These are phyloP conservation scores for Saccostrea echinata DNA, from an alignment of 1,140 invertebrate species.

Conservation along the genomic window DNA sequence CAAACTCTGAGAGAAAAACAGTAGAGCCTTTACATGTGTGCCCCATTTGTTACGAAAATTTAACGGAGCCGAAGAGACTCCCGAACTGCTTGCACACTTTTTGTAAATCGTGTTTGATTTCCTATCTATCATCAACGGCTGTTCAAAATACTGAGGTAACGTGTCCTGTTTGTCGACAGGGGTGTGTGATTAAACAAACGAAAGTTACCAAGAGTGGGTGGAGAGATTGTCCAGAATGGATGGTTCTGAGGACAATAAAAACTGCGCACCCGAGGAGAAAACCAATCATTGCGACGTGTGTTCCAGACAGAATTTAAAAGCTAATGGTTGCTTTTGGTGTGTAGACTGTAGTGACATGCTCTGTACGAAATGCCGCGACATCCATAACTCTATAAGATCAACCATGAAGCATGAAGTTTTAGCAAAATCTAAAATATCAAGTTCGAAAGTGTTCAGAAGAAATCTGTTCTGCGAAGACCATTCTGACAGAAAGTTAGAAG, in stretches of 20 bases:
- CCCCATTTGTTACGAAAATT: background rate
- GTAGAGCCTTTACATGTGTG: background rate
- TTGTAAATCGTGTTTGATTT: background rate
- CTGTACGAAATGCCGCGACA: background rate
- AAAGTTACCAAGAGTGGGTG: background rate
- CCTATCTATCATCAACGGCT: background rate
- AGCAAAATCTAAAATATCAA: background rate
- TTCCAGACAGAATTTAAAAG: background rate
- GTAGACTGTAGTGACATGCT: background rate
- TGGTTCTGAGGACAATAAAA: background rate
- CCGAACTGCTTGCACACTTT: background rate
- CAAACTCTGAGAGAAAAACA: no score
- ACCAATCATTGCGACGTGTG: background rate
- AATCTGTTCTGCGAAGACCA: slow-evolving; percentile 7
- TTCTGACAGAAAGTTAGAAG: background rate
- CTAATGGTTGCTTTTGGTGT: background rate
- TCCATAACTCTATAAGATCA: background rate
- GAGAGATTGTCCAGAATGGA: background rate
- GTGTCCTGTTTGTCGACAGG: background rate
- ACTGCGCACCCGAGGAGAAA: background rate
- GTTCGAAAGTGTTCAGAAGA: background rate
- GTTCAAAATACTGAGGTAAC: background rate
- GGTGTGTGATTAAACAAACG: background rate
- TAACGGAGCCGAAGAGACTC: background rate
- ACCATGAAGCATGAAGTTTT: background rate